Percentiles rank a stretch among this genome's conserved stretches.
phyloP scores from a whole-genome alignment of 2,113 vertebrate species.

The Callipepla californica region DNA sequence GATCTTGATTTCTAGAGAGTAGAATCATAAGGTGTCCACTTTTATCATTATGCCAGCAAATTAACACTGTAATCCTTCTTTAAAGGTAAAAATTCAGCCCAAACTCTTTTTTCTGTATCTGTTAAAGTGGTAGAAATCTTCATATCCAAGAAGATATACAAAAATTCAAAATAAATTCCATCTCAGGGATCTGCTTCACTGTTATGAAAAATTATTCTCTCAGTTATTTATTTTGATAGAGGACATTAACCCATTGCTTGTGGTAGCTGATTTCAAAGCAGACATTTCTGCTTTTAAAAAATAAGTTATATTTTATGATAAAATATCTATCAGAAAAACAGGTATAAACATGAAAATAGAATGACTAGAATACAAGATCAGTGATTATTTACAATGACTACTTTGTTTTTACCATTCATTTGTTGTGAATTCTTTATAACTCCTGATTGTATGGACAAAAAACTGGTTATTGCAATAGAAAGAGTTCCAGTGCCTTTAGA shows the following conservation, averaged over 20 bases:
- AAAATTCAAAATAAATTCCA: neutral
- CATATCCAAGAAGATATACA: neutral
- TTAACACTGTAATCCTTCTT: neutral
- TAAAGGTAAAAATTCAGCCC: neutral
- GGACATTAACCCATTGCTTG: neutral
- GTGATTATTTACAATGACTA: neutral
- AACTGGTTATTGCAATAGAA: rapidly evolving
- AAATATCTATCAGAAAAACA: neutral
- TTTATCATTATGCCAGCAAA: neutral
- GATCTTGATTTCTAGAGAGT: neutral
- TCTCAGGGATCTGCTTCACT: neutral
- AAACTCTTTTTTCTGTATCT: rapidly evolving
- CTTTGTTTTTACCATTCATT: neutral
- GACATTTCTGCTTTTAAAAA: neutral
- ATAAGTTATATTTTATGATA: neutral
- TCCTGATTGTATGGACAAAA: neutral
- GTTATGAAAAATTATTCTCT: neutral
- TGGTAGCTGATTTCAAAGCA: neutral
- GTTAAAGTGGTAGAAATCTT: neutral
- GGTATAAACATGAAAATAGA: neutral
- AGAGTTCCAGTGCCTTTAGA: neutral
- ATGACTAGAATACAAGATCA: neutral
- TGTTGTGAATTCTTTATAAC: neutral
- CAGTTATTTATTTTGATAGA: neutral
- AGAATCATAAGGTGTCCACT: neutral